Percentiles rank a stretch among this genome's conserved stretches.
These are phyloP conservation scores for Trichonephila inaurata DNA, from an alignment of 1,140 invertebrate genomes.

Conservation along the genomic window DNA sequence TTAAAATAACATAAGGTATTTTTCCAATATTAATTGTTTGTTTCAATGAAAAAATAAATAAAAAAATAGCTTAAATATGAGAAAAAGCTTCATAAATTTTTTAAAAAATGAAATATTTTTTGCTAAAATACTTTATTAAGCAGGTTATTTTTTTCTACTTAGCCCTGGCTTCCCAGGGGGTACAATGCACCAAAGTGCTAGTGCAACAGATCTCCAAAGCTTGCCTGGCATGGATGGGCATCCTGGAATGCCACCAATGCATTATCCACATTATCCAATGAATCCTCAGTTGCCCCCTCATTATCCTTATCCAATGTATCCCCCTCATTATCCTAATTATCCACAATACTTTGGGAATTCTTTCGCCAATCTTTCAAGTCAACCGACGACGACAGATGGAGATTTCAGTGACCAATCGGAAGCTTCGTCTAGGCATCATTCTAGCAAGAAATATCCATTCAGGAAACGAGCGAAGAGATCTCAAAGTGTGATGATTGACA, in stretches of 20 bases:
- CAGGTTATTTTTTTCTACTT: too few species aligned
- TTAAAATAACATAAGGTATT: too few species aligned
- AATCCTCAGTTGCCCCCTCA: constrained; percentile 46
- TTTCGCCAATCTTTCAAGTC: constrained; percentile 56
- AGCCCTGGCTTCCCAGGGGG: background rate
- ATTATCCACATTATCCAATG: constrained; percentile 61
- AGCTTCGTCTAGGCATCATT: background rate
- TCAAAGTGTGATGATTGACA: constrained; percentile 75
- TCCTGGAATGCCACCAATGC: background rate
- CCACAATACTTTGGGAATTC: constrained; percentile 58
- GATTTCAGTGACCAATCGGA: constrained; percentile 65
- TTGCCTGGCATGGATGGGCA: constrained; percentile 4
- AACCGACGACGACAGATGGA: constrained; percentile 34
- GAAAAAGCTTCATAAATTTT: too few species aligned
- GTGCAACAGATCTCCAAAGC: constrained; percentile 63
- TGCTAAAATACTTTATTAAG: too few species aligned
- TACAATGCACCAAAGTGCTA: constrained; percentile 65
- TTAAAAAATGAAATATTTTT: too few species aligned
- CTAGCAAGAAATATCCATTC: constrained; percentile 28
- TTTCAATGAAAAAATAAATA: too few species aligned
- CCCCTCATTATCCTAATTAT: constrained; percentile 47
- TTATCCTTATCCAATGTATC: constrained; percentile 72
- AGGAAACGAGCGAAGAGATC: constrained; percentile 64
- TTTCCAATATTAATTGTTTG: too few species aligned
- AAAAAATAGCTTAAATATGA: too few species aligned